phyloP scores from a whole-genome alignment of 2,113 vertebrate genomes.

The Triplophysa rosa region DNA sequence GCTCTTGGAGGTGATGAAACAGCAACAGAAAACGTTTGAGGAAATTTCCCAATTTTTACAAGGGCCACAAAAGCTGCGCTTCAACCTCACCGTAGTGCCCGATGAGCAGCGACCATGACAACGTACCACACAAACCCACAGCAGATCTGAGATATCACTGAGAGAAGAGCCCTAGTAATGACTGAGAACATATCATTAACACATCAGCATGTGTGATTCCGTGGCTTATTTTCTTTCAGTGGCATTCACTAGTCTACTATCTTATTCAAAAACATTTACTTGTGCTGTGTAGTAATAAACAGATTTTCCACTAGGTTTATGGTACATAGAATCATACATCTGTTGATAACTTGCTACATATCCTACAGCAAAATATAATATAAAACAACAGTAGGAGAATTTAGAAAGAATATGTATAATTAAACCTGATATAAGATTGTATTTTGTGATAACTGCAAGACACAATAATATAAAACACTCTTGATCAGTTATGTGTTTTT shows the following conservation, averaged over 20 bases:
- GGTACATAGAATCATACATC: neutral
- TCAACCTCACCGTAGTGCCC: constrained; percentile 26
- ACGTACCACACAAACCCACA: neutral
- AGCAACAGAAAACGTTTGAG: constrained; percentile 31
- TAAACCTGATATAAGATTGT: neutral
- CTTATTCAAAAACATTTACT: constrained; percentile 8
- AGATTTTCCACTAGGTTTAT: neutral
- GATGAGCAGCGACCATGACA: constrained; percentile 4
- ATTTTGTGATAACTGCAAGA: neutral
- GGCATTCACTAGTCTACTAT: neutral
- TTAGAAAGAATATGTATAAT: neutral
- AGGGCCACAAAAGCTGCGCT: constrained; percentile 29
- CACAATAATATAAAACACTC: neutral
- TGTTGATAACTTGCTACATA: neutral
- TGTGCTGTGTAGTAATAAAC: neutral
- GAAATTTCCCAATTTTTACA: constrained; percentile 40
- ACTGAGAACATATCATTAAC: neutral
- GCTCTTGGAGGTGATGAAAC: constrained; percentile 40
- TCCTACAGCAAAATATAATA: neutral
- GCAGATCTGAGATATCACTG: neutral
- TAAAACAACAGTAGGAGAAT: neutral
- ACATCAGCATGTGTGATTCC: neutral
- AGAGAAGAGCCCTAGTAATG: neutral
- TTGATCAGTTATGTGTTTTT: too few species aligned
- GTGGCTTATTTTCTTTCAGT: neutral